Base-by-base conservation (phyloP, 2,113 vertebrate genomes). In the Noturus placidus region DNA sequence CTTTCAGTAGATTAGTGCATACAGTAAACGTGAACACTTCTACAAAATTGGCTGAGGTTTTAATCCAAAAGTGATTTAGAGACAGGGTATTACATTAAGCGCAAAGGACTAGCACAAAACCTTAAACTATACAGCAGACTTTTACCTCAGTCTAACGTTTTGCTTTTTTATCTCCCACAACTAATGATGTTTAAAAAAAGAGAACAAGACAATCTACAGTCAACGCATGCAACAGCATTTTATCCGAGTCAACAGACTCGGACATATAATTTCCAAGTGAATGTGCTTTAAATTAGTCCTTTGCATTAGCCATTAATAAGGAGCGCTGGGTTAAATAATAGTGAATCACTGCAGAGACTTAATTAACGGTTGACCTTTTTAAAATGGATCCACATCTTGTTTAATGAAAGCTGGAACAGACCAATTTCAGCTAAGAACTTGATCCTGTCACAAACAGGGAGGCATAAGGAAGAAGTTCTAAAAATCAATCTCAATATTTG, bases 191-290 rank as follows among this genome's bases (percentile, higher is more conserved):
- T 77, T 15, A 46, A 86, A 86, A 88, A 90, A 86, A 52, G 14
- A 25, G 84, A 88, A 33, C 82, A 79, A 74, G 82, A 79, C 72
- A 81, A 82, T 84, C 76, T 84, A 0, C 22, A 89, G 91, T 91
- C 89, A 90, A 92, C 89, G 86, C 54, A 72, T 52, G 61, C 79
- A 83, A 35, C 27, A 1, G 57, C 88, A 92, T 94, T 93, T 91
- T 91, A 38, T 89, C 63, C 9, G 50, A 56, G 84, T 65, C 57
- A 69, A 72, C 87, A 63, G 46, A 35, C 20, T 20, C 20, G 6
- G 67, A 9, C 5, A 27, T 77, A 69, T 30, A 46, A 77, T 86
- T 86, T 86, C 35, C n/a, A 61, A 83, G 30, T 72, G 42, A 61
- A 74, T 52, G 82, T 56, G 59, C 61, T 82, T 57, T n/a, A 61